phyloP scores from a whole-genome alignment of 2,797 vertebrate species.

The Sylvia borin region DNA sequence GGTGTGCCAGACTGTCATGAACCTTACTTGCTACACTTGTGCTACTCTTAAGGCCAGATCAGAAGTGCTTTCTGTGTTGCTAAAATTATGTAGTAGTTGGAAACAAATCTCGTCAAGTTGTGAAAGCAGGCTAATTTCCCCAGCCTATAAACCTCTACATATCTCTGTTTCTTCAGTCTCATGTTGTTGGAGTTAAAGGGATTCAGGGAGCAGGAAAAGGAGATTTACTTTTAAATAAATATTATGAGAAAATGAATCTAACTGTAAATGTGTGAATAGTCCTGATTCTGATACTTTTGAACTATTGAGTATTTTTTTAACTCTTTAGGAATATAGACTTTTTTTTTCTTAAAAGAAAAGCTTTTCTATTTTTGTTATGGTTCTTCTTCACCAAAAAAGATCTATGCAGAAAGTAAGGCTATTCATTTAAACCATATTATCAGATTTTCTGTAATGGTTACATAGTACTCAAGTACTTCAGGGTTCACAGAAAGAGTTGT shows the following conservation, averaged over 20 bases:
- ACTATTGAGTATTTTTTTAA: neutral
- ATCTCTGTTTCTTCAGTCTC: neutral
- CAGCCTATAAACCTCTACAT: neutral
- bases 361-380: neutral
- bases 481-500: neutral
- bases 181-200: conserved; percentile 28
- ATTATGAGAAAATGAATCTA: neutral
- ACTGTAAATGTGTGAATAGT: neutral
- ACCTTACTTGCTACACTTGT: neutral
- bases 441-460: neutral
- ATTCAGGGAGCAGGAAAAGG: neutral
- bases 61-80: neutral
- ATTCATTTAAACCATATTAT: neutral
- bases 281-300: neutral
- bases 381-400: neutral
- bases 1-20: neutral
- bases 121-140: neutral
- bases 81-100: neutral
- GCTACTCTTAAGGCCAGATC: neutral
- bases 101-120: neutral
- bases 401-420: neutral
- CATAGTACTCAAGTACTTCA: neutral
- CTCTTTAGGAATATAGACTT: neutral
- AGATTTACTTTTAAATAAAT: conserved; percentile 5
- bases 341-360: neutral